phyloP scores from a whole-genome alignment of 92 coral and sea anemone species.

The Pocillopora grandis region DNA sequence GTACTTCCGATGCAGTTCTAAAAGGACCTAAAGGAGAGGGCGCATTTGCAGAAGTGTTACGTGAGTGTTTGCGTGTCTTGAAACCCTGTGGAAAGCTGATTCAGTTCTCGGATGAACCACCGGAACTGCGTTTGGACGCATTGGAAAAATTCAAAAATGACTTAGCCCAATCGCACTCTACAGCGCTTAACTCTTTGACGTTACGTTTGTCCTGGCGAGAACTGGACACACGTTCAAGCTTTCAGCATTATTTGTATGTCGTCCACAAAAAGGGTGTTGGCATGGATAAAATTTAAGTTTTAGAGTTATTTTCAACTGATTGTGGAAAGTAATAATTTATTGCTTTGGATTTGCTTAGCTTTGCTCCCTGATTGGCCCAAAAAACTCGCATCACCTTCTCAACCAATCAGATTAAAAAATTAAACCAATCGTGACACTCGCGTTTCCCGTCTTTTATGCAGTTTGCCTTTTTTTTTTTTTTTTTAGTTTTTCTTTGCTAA shows the following conservation, averaged over 20 bases:
- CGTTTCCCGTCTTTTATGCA: no score
- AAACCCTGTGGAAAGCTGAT: slow-evolving; percentile 58
- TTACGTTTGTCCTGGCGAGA: slow-evolving; percentile 54
- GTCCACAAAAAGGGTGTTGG: slow-evolving; percentile 21
- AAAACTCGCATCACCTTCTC: no score
- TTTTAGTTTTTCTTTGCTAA: no score
- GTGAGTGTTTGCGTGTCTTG: slow-evolving; percentile 67
- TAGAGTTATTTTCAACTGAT: no score
- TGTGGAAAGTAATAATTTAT: no score
- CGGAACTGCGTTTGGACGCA: slow-evolving; percentile 64
- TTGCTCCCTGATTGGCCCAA: no score
- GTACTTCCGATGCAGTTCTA: slow-evolving; percentile 81
- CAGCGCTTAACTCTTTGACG: neutral
- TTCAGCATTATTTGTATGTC: slow-evolving; percentile 77
- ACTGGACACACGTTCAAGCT: slow-evolving; percentile 50
- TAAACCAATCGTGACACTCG: no score
- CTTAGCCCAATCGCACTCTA: neutral
- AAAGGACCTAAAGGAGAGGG: slow-evolving; percentile 65
- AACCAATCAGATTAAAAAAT: no score
- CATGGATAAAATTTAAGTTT: neutral
- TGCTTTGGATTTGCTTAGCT: no score
- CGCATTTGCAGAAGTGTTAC: slow-evolving; percentile 49
- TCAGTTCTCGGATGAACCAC: slow-evolving; percentile 81
- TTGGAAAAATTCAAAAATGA: slow-evolving; percentile 37
- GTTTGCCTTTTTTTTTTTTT: no score